Evolutionary conservation across 1,140 invertebrate species (phyloP), one percentile per base, ranked within the genome.

Genomic region (Thaumetopoea pityocampa): DNA sequence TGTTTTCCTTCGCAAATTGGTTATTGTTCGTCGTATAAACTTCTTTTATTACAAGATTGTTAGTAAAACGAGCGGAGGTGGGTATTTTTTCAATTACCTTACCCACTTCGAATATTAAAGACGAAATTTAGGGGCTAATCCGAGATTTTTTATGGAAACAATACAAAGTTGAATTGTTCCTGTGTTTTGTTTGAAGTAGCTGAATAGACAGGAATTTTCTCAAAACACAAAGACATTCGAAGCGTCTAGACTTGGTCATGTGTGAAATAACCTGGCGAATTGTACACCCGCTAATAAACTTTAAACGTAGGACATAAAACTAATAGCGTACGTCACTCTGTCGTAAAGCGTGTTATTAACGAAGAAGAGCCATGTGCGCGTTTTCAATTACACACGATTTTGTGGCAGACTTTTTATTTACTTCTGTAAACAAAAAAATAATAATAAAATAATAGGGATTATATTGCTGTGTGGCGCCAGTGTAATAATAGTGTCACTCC

Each of bases 41-140:
- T 73, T 73, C 72, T 79, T 78, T 79, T 79, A 79, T 82, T 79
- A 79, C 71, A 58, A 37, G 42, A 52, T 79, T 79, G 71, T 78
- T 82, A 82, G 74, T 78, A 79, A 82, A 70, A 78, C 36, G 73
- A 81, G 73, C 67, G 47, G 48, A 64, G 67, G 64, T 58, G 59
- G 48, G 30, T 68, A 53, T 63, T 67, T 76, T 77, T 70, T 67
- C 58, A 64, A 69, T 69, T 66, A 64, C 60, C 6, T 6, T 51
- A 49, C 62, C 48, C 43, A 33, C 50, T 66, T 53, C 20, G 47
- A 52, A 64, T 64, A 72, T 68, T 70, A 74, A 71, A 69, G 60
- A 45, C 30, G 35, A 51, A 64, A 45, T 67, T 72, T 64, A 56
- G 38, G 33, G 44, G 48, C 46, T 62, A 54, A 62, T 56, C 22